These are phyloP conservation scores for Indicator indicator DNA, from an alignment of 2,113 vertebrate species.

Conservation along the genomic window DNA sequence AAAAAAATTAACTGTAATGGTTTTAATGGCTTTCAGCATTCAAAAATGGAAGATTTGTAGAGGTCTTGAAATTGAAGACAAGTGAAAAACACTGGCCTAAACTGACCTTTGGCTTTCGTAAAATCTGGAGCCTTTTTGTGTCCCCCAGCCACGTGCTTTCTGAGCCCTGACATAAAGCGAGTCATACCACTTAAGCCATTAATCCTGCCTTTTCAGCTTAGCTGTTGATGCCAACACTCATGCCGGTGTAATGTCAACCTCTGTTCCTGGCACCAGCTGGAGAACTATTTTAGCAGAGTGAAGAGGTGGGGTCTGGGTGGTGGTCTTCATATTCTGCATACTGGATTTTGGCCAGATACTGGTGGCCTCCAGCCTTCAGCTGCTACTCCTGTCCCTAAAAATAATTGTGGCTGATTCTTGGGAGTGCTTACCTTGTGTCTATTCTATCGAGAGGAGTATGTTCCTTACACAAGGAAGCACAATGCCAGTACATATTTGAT, in stretches of 20 bases:
- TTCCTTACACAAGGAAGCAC: background rate
- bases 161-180: background rate
- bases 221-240: slow-evolving; percentile 28
- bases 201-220: slow-evolving; percentile 15
- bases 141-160: background rate
- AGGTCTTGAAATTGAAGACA: background rate
- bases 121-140: slow-evolving; percentile 23
- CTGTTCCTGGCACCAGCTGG: slow-evolving; percentile 49
- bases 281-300: slow-evolving; percentile 55
- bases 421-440: background rate
- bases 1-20: background rate
- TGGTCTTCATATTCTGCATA: slow-evolving; percentile 24
- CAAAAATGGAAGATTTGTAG: background rate
- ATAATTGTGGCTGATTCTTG: slow-evolving; percentile 14
- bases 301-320: slow-evolving; percentile 23
- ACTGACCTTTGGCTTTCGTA: slow-evolving; percentile 41
- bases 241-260: slow-evolving; percentile 36
- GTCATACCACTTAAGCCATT: background rate
- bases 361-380: slow-evolving; percentile 27
- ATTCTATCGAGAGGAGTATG: background rate
- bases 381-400: slow-evolving; percentile 56
- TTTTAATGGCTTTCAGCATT: background rate
- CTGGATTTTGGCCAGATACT: slow-evolving; percentile 51
- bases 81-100: background rate
- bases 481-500: slow-evolving; percentile 7